Conservation (phyloP, 2,113 vertebrate species). For the Paratilapia polleni region DNA sequence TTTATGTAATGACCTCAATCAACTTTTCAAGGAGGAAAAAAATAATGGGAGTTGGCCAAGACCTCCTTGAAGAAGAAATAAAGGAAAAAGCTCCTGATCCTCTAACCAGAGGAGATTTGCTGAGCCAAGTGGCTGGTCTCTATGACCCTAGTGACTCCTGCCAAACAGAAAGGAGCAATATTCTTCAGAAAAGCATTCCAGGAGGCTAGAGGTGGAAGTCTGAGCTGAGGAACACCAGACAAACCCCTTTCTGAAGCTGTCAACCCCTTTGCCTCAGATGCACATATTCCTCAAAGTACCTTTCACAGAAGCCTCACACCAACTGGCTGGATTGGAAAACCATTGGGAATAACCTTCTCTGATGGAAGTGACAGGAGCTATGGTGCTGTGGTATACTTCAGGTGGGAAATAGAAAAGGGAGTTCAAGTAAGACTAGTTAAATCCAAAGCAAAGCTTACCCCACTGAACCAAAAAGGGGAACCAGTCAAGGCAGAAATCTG, state of each 20-base stretch:
- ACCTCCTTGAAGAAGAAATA: background rate
- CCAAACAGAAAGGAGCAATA: background rate
- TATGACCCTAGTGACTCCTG: background rate
- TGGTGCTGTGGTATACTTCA: constrained; percentile 14
- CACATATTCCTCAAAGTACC: background rate
- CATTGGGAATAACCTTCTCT: constrained; percentile 31
- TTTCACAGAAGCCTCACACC: constrained; percentile 35
- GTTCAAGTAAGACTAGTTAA: constrained; percentile 8
- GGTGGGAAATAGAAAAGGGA: background rate
- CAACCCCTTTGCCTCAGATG: constrained; percentile 13
- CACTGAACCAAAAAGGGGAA: constrained; percentile 7
- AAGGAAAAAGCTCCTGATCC: no score
- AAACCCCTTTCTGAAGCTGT: constrained; percentile 20
- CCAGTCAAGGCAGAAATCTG: constrained; percentile 36
- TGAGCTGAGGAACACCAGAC: background rate
- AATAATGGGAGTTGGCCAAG: background rate
- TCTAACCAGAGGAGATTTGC: no score
- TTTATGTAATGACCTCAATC: background rate
- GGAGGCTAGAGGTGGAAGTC: background rate
- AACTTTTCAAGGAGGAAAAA: background rate
- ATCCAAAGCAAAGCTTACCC: constrained; percentile 25
- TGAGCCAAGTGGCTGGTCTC: no score
- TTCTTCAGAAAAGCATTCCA: background rate
- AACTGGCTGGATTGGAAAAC: background rate
- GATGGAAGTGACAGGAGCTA: constrained; percentile 31